Evolutionary conservation across 2,113 vertebrate genomes (phyloP).

Genomic region (Oenanthe oenanthe): DNA sequence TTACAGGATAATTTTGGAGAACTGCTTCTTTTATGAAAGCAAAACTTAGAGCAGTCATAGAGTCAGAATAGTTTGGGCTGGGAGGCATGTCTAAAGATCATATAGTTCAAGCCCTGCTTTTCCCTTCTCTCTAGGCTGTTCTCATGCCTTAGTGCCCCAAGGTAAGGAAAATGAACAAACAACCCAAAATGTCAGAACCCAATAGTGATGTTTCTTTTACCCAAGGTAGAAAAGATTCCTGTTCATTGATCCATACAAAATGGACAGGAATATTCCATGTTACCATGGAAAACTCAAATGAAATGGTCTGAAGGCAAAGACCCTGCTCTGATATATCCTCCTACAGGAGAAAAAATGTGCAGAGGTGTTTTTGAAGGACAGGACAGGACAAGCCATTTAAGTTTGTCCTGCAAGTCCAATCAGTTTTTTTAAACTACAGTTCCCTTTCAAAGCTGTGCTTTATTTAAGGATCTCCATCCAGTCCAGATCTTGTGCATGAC

Average conservation of each 20-base stretch:
- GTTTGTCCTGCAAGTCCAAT: background rate
- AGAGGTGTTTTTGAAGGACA: background rate
- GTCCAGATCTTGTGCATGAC: background rate
- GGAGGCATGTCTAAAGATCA: background rate
- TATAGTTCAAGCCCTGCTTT: background rate
- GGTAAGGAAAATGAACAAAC: background rate
- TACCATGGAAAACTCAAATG: background rate
- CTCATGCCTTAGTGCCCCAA: background rate
- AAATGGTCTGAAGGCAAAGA: background rate
- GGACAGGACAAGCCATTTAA: background rate
- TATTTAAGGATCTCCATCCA: background rate
- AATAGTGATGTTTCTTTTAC: background rate
- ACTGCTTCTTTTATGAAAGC: background rate
- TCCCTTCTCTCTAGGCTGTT: background rate
- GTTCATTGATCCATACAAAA: background rate
- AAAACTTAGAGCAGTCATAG: background rate
- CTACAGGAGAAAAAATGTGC: background rate
- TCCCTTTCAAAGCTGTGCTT: background rate
- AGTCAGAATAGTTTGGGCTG: background rate
- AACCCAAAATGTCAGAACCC: background rate
- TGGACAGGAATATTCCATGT: background rate
- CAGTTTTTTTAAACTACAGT: background rate
- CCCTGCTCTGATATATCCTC: background rate
- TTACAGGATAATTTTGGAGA: background rate
- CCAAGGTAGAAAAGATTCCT: background rate